Evolutionary conservation across 2,888 invertebrate species (phyloP).

Genomic region (Antitype chi): DNA sequence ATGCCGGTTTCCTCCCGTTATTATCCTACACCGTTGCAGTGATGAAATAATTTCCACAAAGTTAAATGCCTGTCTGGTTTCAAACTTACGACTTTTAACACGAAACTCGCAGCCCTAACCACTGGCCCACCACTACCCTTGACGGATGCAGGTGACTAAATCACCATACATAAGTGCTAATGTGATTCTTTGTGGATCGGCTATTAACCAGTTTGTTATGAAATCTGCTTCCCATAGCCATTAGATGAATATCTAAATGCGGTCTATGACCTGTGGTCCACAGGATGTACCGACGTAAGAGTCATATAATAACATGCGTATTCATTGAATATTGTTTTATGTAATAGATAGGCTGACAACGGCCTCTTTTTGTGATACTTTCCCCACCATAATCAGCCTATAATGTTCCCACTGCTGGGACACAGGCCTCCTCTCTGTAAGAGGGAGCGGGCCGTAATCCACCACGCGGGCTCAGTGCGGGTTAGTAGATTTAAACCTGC

Average conservation of each 20-base stretch:
- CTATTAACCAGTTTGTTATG: slow-evolving; percentile 20
- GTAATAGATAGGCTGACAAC: not conserved
- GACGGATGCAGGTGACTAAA: not conserved
- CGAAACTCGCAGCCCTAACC: too few relatives aligned
- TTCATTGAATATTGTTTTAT: slow-evolving; percentile 30
- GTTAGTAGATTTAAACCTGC: too few relatives aligned
- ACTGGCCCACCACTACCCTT: not conserved
- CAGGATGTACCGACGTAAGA: slow-evolving; percentile 7
- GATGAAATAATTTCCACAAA: too few relatives aligned
- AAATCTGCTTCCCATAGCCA: not conserved
- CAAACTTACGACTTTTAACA: too few relatives aligned
- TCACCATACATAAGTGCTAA: not conserved
- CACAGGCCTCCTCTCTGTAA: too few relatives aligned
- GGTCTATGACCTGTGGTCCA: not conserved
- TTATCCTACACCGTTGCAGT: too few relatives aligned
- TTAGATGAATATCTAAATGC: not conserved
- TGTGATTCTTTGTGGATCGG: not conserved
- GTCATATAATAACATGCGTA: slow-evolving; percentile 18
- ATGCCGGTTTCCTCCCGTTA: too few relatives aligned
- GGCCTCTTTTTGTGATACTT: not conserved
- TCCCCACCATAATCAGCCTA: too few relatives aligned
- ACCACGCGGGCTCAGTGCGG: too few relatives aligned
- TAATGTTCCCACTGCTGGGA: too few relatives aligned
- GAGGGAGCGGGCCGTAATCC: too few relatives aligned
- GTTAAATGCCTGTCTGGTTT: too few relatives aligned